Evolutionary conservation across 2,888 invertebrate genomes (phyloP).

Genomic region (Caenorhabditis zanzibari): DNA sequence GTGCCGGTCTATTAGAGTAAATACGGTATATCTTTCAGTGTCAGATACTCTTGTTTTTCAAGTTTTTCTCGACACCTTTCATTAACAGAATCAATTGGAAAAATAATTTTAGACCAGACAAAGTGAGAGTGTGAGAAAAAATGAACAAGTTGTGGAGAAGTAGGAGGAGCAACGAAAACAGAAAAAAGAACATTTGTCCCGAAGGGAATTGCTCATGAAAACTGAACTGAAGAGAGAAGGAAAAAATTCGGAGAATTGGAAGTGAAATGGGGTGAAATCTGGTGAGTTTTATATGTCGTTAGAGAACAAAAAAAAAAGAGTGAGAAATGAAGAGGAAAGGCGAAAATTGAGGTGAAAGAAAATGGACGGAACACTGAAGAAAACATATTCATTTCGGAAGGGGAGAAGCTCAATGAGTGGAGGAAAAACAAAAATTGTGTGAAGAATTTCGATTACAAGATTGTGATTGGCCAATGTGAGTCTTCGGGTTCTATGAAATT

Average conservation of each 20-base stretch:
- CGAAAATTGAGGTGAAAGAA: slow-evolving; percentile 1
- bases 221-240: slow-evolving; percentile 4
- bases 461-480: no score
- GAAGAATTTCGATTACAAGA: background rate
- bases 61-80: background rate
- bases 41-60: slow-evolving; percentile 23
- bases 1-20: no score
- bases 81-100: slow-evolving; percentile 26
- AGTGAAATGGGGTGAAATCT: slow-evolving; percentile 19
- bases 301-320: background rate
- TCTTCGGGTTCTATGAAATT: no score
- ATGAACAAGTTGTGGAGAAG: slow-evolving; percentile 6
- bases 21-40: slow-evolving; percentile 2
- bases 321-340: background rate
- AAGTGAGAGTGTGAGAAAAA: slow-evolving; percentile 15
- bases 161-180: slow-evolving; percentile 18
- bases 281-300: slow-evolving; percentile 1
- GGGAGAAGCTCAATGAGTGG: slow-evolving; percentile 3
- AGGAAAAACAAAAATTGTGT: background rate
- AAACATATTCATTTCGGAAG: background rate
- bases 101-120: slow-evolving; percentile 9
- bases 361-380: background rate
- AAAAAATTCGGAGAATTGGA: background rate
- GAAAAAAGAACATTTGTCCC: slow-evolving; percentile 56
- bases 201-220: slow-evolving; percentile 46